Conservation (phyloP, 2,797 vertebrate genomes). For the Podarcis siculus region DNA sequence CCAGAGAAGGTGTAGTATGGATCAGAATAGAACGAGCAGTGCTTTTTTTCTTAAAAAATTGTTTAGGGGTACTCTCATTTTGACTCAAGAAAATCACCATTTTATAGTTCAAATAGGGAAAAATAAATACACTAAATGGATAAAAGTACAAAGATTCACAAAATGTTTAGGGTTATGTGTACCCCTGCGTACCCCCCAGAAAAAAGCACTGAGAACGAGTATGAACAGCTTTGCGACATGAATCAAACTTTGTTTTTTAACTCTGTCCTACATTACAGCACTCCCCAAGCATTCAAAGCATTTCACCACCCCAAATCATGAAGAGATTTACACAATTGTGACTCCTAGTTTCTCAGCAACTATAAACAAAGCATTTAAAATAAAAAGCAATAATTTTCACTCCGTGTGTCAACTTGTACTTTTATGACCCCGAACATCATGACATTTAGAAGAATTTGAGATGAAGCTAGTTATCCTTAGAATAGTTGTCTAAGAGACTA, state of each 20-base stretch:
- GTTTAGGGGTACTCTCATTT: too few relatives aligned
- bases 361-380: background rate
- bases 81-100: too few relatives aligned
- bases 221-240: background rate
- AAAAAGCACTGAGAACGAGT: background rate
- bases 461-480: background rate
- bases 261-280: background rate
- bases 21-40: background rate
- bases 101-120: too few relatives aligned
- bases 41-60: too few relatives aligned
- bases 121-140: too few relatives aligned
- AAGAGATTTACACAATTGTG: background rate
- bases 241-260: background rate
- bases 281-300: background rate
- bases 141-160: too few relatives aligned
- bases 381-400: background rate
- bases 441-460: background rate
- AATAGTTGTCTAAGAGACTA: background rate
- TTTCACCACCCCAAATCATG: background rate
- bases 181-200: too few relatives aligned
- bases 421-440: background rate
- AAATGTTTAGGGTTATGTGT: too few relatives aligned
- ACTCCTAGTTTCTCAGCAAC: background rate
- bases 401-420: background rate
- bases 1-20: background rate